Evolutionary conservation across 2,113 vertebrate genomes (phyloP), one percentile per base, ranked within the genome.

Genomic region (Deroptyus accipitrinus): DNA sequence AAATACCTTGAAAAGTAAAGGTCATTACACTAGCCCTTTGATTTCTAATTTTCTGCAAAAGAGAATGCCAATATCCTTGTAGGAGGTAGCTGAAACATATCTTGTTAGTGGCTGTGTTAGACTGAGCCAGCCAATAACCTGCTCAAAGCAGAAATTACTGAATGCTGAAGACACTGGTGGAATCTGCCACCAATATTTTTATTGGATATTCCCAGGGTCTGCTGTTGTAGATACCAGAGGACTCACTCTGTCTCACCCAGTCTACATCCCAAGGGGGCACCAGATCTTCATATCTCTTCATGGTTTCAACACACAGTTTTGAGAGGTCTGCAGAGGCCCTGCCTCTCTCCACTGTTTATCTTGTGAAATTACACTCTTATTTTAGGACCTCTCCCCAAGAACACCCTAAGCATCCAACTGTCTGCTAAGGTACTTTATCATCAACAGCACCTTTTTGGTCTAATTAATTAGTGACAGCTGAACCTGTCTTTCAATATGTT

Each of bases 351-450:
- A 49, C 13, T 35, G 22, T 13, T 28, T 37, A 2, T 24, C 24
- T 52, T n/a, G 31, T 46, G 51, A 85, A 85, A 72, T 20, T 13
- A 16, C 9, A n/a, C 6, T n/a, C 30, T 74, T 30, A 42, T 23
- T n/a, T 78, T 30, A 55, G 28, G 25, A 12, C 0, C 0, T 0
- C 2, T 3, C 4, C 4, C 6, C 19, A 77, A 27, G 13, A 5
- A n/a, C 18, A 12, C 10, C 7, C 10, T 30, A 86, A 61, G 11
- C 2, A 33, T 22, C 20, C 1, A 2, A 46, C 18, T 69, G 16
- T 51, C 24, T 73, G 6, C 57, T 83, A 62, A 73, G 17, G 17
- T 44, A 33, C 8, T 13, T 33, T 19, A 37, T 48, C 11, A 59
- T 17, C 24, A 81, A 37, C 7, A 82, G 37, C 70, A 69, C 39